A percentile compares a stretch with the other conserved stretches of the same genome.
Conservation (phyloP, 2,113 vertebrate species). For the Chionomys nivalis region DNA sequence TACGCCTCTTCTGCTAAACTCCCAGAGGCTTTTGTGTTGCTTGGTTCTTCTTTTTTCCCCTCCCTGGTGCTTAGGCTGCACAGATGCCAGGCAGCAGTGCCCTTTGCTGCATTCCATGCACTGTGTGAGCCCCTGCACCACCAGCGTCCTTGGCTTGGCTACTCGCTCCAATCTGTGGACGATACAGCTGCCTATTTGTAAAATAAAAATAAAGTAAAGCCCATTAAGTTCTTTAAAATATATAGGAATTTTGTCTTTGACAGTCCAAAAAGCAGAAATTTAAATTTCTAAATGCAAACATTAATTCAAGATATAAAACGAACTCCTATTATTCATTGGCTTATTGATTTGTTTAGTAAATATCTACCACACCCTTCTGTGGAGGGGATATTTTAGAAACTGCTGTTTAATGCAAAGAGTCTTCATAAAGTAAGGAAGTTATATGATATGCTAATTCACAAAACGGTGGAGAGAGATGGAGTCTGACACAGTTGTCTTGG, state of each 20-base stretch:
- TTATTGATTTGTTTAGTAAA: slow-evolving; percentile 25
- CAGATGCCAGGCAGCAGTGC: no score
- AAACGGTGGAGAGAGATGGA: not conserved
- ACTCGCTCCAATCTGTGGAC: not conserved
- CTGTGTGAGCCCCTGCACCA: not conserved
- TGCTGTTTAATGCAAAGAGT: not conserved
- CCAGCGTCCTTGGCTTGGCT: not conserved
- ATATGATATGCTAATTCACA: not conserved
- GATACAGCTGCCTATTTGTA: not conserved
- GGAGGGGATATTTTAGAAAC: not conserved
- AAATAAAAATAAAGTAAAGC: not conserved
- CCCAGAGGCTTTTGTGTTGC: not conserved
- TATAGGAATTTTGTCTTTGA: not conserved
- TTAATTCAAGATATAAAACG: not conserved
- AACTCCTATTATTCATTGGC: not conserved
- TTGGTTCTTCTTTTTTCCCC: not conserved
- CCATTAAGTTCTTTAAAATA: not conserved
- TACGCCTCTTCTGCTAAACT: not conserved
- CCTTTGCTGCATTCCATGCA: not conserved
- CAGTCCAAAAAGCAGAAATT: not conserved
- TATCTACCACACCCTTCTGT: not conserved
- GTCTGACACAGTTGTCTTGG: not conserved
- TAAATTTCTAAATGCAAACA: slow-evolving; percentile 6
- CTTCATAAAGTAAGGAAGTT: not conserved
- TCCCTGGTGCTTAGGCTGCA: not conserved